Percentiles rank a stretch among this genome's conserved stretches.
phyloP scores from a whole-genome alignment of 1,140 invertebrate genomes.

The Bombus consobrinus region DNA sequence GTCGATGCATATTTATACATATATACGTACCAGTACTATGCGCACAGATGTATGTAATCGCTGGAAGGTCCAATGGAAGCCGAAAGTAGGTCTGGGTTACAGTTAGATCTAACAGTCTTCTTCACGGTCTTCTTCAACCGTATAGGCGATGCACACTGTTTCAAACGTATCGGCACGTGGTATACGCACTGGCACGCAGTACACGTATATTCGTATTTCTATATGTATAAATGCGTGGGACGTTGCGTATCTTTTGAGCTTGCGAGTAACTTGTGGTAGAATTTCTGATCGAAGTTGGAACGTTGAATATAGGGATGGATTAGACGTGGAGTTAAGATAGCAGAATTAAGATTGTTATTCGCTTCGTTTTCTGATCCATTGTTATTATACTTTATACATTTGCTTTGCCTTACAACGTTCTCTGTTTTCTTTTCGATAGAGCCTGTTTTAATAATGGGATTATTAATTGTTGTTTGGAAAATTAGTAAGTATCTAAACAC shows the following conservation, averaged over 20 bases:
- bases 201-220: not conserved
- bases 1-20: too few relatives aligned
- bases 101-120: slow-evolving; percentile 80
- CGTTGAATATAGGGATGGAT: not conserved
- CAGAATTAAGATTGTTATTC: not conserved
- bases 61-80: slow-evolving; percentile 48
- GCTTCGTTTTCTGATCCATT: not conserved
- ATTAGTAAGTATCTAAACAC: too few relatives aligned
- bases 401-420: too few relatives aligned
- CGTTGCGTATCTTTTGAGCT: not conserved
- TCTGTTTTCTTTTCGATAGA: too few relatives aligned
- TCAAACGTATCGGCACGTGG: slow-evolving; percentile 26
- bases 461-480: too few relatives aligned
- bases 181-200: slow-evolving; percentile 18
- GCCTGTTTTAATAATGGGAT: too few relatives aligned
- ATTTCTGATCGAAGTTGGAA: not conserved
- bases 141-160: slow-evolving; percentile 42
- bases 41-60: slow-evolving; percentile 16
- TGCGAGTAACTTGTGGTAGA: not conserved
- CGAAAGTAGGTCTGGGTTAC: slow-evolving; percentile 81
- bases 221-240: not conserved
- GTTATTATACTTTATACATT: too few relatives aligned
- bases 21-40: too few relatives aligned
- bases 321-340: not conserved
- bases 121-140: slow-evolving; percentile 19